Evolutionary conservation across 2,113 vertebrate species (phyloP).

Genomic region (Chaenogobius annularis): DNA sequence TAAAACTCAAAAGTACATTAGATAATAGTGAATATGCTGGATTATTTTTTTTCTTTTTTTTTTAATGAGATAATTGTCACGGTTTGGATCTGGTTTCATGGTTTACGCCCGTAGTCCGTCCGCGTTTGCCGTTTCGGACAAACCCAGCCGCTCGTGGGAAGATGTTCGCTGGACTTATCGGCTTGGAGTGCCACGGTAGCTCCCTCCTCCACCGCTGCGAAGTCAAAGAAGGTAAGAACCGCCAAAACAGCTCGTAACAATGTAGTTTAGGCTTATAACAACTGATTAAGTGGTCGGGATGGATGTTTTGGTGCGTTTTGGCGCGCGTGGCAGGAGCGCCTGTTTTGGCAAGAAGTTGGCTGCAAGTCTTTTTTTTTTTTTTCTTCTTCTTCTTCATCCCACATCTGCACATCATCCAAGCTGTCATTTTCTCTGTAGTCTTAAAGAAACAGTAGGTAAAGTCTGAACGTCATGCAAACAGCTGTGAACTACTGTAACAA

Average conservation of each 20-base stretch:
- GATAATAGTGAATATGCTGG: conserved; percentile 14
- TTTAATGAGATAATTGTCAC: conserved; percentile 57
- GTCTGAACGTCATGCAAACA: background rate
- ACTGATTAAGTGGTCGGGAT: background rate
- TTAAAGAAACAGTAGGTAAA: background rate
- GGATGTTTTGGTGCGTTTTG: background rate
- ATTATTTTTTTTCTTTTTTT: conserved; percentile 44
- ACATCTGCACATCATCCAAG: background rate
- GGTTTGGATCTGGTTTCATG: conserved; percentile 31
- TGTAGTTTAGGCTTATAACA: background rate
- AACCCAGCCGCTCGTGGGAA: conserved; percentile 15
- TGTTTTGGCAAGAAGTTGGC: background rate
- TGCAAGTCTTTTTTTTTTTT: background rate
- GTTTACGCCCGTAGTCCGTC: conserved; percentile 25
- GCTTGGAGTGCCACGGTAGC: conserved; percentile 53
- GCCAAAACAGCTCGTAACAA: background rate
- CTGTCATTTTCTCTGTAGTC: background rate
- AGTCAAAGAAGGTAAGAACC: conserved; percentile 54
- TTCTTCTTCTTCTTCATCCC: too few species aligned
- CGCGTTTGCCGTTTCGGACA: background rate
- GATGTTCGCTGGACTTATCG: conserved; percentile 77
- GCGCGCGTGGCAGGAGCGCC: background rate
- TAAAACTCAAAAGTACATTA: conserved; percentile 3
- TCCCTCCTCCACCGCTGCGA: conserved; percentile 47
- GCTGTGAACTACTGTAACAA: background rate